Percentiles rank a stretch among this genome's conserved stretches.
Evolutionary conservation across 2,113 vertebrate genomes (phyloP).

Genomic region (Thalassarche chlororhynchos): DNA sequence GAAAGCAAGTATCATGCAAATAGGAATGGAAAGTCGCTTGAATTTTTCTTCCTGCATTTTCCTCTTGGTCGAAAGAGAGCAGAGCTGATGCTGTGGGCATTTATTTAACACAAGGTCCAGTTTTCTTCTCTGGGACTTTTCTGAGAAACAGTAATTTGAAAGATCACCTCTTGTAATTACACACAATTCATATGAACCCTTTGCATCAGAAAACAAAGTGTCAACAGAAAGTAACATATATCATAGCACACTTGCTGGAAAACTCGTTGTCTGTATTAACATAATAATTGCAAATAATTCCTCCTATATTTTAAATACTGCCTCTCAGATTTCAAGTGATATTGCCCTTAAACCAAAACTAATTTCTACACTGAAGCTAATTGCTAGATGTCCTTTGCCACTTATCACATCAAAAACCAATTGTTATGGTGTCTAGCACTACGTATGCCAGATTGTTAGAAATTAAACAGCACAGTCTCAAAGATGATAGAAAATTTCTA

Average conservation of each 20-base stretch:
- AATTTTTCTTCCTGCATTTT: not conserved
- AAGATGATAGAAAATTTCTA: not conserved
- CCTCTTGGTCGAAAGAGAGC: not conserved
- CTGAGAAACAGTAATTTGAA: not conserved
- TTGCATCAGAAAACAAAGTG: not conserved
- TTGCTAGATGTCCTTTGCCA: not conserved
- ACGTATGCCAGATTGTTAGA: not conserved
- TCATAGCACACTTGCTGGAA: not conserved
- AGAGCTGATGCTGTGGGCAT: not conserved
- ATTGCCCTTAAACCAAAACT: not conserved
- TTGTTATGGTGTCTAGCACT: not conserved
- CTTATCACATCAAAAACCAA: not conserved
- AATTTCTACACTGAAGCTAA: not conserved
- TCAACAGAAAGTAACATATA: not conserved
- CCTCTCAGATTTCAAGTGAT: not conserved
- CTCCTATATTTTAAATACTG: not conserved
- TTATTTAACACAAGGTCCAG: not conserved
- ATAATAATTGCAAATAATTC: not conserved
- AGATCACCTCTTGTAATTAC: not conserved
- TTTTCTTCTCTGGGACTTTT: not conserved
- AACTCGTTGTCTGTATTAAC: not conserved
- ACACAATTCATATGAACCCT: not conserved
- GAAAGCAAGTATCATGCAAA: not conserved
- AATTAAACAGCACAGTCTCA: not conserved
- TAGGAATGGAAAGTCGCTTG: not conserved